Conservation (phyloP, 1,140 invertebrate genomes). For the Drosophila fuyamai region DNA sequence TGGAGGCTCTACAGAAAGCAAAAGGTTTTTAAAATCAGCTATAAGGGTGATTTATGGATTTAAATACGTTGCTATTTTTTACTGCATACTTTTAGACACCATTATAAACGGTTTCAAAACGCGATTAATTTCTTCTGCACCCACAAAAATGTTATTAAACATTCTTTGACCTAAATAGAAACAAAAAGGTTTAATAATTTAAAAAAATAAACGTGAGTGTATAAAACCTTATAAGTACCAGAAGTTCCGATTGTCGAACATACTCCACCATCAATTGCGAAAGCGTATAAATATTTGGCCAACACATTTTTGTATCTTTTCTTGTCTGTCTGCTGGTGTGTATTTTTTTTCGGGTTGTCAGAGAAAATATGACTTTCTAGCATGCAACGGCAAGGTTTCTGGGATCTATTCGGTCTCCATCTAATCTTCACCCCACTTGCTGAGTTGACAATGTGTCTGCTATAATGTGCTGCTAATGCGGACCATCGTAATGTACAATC, state of each 20-base stretch:
- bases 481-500: constrained; percentile 73
- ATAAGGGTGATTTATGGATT: too few species aligned
- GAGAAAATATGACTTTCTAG: constrained; percentile 68
- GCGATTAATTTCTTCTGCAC: too few species aligned
- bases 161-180: too few species aligned
- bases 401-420: constrained; percentile 7
- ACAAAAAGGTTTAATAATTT: too few species aligned
- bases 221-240: too few species aligned
- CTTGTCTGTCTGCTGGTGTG: not conserved
- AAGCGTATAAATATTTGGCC: constrained; percentile 44
- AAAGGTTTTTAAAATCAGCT: too few species aligned
- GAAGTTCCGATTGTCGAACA: not conserved
- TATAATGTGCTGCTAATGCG: constrained; percentile 74
- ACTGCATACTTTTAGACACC: too few species aligned
- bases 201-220: too few species aligned
- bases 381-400: constrained; percentile 56
- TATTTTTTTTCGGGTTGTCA: constrained; percentile 22
- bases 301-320: constrained; percentile 30
- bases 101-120: too few species aligned
- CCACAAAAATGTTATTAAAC: too few species aligned
- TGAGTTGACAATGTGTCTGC: constrained; percentile 53
- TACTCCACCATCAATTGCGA: not conserved
- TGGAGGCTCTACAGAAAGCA: too few species aligned
- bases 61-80: too few species aligned
- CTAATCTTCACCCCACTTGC: constrained; percentile 13